Conservation (phyloP, 2,888 invertebrate genomes). For the Notodromas monacha region DNA sequence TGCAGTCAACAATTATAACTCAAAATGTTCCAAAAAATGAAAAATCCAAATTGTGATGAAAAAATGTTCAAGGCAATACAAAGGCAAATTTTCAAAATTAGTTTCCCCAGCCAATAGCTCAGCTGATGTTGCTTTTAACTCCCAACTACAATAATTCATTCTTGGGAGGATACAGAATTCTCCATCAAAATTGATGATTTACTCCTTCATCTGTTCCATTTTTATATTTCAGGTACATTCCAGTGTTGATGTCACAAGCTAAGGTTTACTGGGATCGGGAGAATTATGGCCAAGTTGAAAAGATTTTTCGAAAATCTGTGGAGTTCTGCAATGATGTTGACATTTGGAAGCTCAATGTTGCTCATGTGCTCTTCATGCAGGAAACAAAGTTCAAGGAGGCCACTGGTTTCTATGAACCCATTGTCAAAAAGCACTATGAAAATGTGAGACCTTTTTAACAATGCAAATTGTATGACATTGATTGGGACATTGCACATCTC, state of each 20-base stretch:
- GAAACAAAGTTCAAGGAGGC: constrained; percentile 94
- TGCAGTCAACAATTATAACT: too few species aligned
- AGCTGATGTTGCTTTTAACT: too few species aligned
- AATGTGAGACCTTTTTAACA: constrained; percentile 18
- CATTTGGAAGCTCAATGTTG: constrained; percentile 85
- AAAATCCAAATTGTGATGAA: too few species aligned
- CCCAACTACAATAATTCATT: too few species aligned
- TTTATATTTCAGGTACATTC: constrained; percentile 40
- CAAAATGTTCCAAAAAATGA: too few species aligned
- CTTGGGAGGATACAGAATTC: too few species aligned
- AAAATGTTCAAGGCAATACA: too few species aligned
- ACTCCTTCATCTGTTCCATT: too few species aligned
- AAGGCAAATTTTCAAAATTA: too few species aligned
- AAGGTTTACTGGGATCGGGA: constrained; percentile 94
- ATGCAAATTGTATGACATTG: neutral
- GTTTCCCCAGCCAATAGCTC: too few species aligned
- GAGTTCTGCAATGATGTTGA: constrained; percentile 95
- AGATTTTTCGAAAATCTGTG: constrained; percentile 77
- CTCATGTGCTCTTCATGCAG: constrained; percentile 96
- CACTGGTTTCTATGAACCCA: constrained; percentile 85
- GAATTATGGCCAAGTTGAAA: constrained; percentile 79
- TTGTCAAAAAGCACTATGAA: constrained; percentile 73
- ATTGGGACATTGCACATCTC: too few species aligned
- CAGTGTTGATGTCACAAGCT: constrained; percentile 95
- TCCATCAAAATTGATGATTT: too few species aligned